A percentile compares a stretch with the other conserved stretches of the same genome.
phyloP scores from a whole-genome alignment of 2,888 invertebrate species.

The Chouioia cunea region DNA sequence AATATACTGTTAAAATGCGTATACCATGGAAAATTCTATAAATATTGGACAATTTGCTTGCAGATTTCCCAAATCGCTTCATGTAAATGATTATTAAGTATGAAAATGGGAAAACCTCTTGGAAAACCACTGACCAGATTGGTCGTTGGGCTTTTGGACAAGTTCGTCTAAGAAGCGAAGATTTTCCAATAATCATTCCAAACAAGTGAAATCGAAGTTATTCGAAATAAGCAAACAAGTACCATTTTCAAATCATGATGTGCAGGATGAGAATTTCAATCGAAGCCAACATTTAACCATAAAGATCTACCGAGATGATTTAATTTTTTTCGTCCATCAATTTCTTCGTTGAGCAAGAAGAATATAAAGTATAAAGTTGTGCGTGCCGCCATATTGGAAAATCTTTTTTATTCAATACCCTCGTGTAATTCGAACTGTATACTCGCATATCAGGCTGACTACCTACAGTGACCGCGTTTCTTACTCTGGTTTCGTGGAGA shows the following conservation, averaged over 20 bases:
- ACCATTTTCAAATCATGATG: no score
- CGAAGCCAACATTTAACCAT: background rate
- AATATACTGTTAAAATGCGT: no score
- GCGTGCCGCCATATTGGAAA: constrained; percentile 40
- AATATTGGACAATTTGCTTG: constrained; percentile 19
- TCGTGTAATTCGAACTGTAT: constrained; percentile 17
- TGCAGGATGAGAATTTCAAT: no score
- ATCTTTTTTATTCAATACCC: constrained; percentile 30
- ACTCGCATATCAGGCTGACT: background rate
- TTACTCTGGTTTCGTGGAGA: no score
- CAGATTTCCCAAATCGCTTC: constrained; percentile 2
- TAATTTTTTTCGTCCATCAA: background rate
- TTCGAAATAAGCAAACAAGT: no score
- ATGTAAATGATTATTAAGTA: constrained; percentile 17
- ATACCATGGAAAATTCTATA: background rate
- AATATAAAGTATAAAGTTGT: no score
- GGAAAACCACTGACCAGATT: constrained; percentile 15
- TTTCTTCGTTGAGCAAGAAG: no score
- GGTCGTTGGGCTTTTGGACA: constrained; percentile 10
- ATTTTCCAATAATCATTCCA: constrained; percentile 20
- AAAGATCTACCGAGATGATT: background rate
- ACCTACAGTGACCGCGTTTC: background rate
- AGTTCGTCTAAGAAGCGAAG: constrained; percentile 3
- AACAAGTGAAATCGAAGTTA: background rate
- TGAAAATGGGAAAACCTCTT: constrained; percentile 5